Evolutionary conservation across 1,140 invertebrate genomes (phyloP).

Genomic region (Eumaeus atala): DNA sequence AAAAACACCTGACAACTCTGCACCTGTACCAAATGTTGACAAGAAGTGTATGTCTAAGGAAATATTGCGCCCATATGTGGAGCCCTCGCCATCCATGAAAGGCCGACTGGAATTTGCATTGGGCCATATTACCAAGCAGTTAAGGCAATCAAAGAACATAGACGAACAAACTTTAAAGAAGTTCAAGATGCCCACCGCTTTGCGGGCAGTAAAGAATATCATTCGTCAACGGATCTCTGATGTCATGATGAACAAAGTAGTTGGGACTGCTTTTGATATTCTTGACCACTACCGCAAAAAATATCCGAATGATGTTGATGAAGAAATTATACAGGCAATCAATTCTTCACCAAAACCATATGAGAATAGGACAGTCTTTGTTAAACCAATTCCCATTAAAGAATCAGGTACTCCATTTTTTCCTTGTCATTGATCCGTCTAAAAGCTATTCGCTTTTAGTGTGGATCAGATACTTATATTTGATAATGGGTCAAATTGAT

Average conservation of each 20-base stretch:
- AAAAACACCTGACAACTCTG: not conserved
- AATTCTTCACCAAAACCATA: not conserved
- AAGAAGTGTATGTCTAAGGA: constrained; percentile 7
- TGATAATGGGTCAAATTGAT: not conserved
- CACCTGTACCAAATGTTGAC: not conserved
- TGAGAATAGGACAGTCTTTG: not conserved
- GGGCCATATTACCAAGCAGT: constrained; percentile 42
- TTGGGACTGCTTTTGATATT: constrained; percentile 30
- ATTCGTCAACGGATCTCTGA: constrained; percentile 42
- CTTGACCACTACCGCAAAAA: constrained; percentile 34
- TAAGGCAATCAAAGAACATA: constrained; percentile 23
- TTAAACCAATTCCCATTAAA: not conserved
- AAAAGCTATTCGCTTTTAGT: not conserved
- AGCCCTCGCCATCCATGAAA: constrained; percentile 31
- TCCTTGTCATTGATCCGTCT: not conserved
- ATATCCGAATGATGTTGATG: constrained; percentile 39
- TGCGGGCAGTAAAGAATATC: constrained; percentile 36
- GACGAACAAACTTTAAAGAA: constrained; percentile 3
- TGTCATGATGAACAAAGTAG: constrained; percentile 41
- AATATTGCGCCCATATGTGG: constrained; percentile 28
- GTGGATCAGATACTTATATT: not conserved
- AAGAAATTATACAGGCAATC: constrained; percentile 38
- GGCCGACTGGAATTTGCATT: constrained; percentile 52
- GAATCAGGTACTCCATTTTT: not conserved
- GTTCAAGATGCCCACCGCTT: constrained; percentile 18